Evolutionary conservation across 2,888 invertebrate species (phyloP).

Genomic region (Diabrotica balteata): DNA sequence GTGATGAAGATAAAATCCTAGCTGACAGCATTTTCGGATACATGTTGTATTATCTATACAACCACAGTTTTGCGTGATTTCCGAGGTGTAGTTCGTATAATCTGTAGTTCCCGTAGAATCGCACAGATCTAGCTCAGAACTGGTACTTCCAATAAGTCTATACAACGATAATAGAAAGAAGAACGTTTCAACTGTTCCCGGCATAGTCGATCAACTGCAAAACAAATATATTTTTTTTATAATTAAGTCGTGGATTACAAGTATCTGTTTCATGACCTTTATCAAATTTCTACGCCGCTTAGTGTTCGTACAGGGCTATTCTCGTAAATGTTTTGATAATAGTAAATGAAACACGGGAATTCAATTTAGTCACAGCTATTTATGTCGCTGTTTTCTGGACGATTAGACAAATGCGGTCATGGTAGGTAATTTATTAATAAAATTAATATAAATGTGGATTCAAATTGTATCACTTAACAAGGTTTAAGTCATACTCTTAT

Average conservation of each 20-base stretch:
- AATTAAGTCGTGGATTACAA: conserved; percentile 5
- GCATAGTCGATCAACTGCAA: conserved; percentile 17
- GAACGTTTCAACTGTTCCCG: conserved; percentile 1
- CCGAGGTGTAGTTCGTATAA: conserved; percentile 29
- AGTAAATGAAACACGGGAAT: no score
- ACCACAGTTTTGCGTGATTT: conserved; percentile 30
- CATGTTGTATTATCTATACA: conserved; percentile 32
- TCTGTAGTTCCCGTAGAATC: conserved; percentile 9
- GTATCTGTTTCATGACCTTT: conserved; percentile 18
- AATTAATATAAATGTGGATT: no score
- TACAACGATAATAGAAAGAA: neutral
- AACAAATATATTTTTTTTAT: conserved; percentile 8
- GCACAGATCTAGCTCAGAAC: conserved; percentile 12
- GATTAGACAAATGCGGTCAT: no score
- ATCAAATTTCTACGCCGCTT: conserved; percentile 14
- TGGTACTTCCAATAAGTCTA: conserved; percentile 1
- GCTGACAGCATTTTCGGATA: conserved; percentile 43
- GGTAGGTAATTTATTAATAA: no score
- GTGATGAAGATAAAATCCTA: conserved; percentile 34
- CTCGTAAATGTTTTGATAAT: neutral
- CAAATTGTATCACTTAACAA: no score
- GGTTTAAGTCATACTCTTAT: no score
- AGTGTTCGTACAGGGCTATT: neutral
- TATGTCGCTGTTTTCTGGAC: no score
- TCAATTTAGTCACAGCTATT: no score